Evolutionary conservation across 2,888 invertebrate genomes (phyloP), one percentile per base, ranked within the genome.

Genomic region (Scaptomyza flava): DNA sequence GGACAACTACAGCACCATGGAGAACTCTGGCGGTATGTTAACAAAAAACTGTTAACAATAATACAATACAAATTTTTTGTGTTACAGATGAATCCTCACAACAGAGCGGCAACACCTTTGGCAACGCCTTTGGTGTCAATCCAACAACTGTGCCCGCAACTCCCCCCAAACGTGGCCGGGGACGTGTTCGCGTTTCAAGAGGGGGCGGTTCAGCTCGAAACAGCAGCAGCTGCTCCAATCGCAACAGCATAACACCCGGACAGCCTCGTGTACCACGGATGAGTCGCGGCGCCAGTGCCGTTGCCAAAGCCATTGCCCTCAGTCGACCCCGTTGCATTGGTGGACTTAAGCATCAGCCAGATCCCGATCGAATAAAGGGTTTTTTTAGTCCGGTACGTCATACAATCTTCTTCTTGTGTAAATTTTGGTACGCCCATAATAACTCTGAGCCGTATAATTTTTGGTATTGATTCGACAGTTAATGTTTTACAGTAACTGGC

Each of bases 311-410:
- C 34, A 91, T 90, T 46, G 87, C 89, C 23, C 77, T 89, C 72
- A 89, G 78, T 63, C 75, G 91, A 6, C 90, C 91, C 17, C 89
- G 91, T 27, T 90, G 91, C 66, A 89, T 91, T n/a, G 91, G 91
- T 23, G 91, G 91, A 1, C 79, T 91, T 0, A 90, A 90, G 56
- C 90, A 91, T 68, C 90, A 89, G 23, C 91, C 92, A 2, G 91
- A 91, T 69, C 91, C 91, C 4, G 89, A 91, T 41, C 83, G 90
- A 2, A 80, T 90, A 11, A 91, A 91, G 65, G 91, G 90, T 38
- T 80, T 89, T 12, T 91, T 91, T 45, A 91, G 90, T 82, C 90
- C 92, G 85, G 91, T 92, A 81, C 89, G 91, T 90, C 34, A 1
- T 4, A 27, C 27, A 27, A 4, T 27, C 27, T 27, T 27, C 27